These are phyloP conservation scores for Oscheius sp. DNA, from an alignment of 1,140 invertebrate species.

Conservation along the genomic window DNA sequence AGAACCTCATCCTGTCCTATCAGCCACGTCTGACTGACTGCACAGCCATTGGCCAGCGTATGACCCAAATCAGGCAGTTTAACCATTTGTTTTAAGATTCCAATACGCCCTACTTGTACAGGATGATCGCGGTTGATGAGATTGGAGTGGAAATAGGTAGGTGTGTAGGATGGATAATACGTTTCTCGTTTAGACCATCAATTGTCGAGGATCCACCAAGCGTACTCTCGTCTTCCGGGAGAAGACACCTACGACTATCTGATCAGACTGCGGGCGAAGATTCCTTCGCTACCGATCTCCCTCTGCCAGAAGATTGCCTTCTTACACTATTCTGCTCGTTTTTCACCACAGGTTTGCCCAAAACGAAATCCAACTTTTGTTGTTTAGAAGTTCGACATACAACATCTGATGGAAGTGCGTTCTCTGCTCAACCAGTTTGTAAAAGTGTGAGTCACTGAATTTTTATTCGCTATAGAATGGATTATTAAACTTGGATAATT, in stretches of 20 bases:
- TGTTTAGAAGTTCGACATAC: constrained; percentile 18
- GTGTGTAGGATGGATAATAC: neutral
- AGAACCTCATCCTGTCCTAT: neutral
- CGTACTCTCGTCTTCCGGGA: constrained; percentile 4
- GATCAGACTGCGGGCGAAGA: constrained; percentile 13
- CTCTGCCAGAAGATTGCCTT: constrained; percentile 13
- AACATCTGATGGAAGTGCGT: constrained; percentile 13
- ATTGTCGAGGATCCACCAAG: constrained; percentile 13
- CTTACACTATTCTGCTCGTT: constrained; percentile 13
- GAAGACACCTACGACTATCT: constrained; percentile 17
- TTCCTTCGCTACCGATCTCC: neutral
- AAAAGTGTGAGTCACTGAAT: constrained; percentile 10
- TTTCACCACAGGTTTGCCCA: too few relatives aligned
- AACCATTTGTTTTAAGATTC: neutral
- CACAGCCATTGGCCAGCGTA: neutral
- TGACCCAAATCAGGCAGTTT: neutral
- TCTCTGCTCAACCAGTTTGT: constrained; percentile 21
- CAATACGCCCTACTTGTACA: constrained; percentile 2
- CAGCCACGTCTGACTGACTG: neutral
- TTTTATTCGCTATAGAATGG: neutral
- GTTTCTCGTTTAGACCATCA: neutral
- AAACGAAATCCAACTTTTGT: too few relatives aligned
- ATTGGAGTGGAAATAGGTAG: constrained; percentile 10
- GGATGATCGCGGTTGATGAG: constrained; percentile 23
- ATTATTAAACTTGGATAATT: neutral